A percentile compares a stretch with the other conserved stretches of the same genome.
These are phyloP conservation scores for Bombylius discolor DNA, from an alignment of 2,888 invertebrate genomes.

Conservation along the genomic window DNA sequence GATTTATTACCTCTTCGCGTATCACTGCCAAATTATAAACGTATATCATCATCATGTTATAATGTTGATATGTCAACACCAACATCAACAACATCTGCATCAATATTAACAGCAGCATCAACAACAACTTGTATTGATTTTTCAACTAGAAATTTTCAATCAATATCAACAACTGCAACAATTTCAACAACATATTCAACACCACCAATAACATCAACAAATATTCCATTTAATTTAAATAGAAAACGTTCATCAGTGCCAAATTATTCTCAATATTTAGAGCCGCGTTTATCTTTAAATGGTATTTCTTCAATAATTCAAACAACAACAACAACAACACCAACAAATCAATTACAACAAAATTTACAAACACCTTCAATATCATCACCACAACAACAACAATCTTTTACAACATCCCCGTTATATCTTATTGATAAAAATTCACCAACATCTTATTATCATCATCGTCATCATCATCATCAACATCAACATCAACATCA, in stretches of 20 bases:
- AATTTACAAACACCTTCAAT: neutral
- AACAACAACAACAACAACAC: constrained; percentile 12
- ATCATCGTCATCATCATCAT: too few species aligned
- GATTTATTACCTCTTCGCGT: constrained; percentile 8
- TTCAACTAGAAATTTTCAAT: neutral
- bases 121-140: neutral
- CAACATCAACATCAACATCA: neutral
- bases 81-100: constrained; percentile 8
- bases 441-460: neutral
- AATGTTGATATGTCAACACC: constrained; percentile 11
- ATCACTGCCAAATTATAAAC: constrained; percentile 11
- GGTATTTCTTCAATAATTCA: constrained; percentile 15
- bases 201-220: neutral
- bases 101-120: neutral
- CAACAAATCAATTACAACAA: constrained; percentile 27
- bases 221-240: neutral
- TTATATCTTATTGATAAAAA: neutral
- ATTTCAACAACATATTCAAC: neutral
- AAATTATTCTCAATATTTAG: constrained; percentile 23
- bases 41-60: constrained; percentile 11
- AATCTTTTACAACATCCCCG: neutral
- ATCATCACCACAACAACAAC: neutral
- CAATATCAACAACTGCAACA: constrained; percentile 3
- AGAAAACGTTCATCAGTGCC: constrained; percentile 18
- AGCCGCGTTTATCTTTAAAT: constrained; percentile 33